Percentiles rank a stretch among this genome's conserved stretches.
phyloP scores from a whole-genome alignment of 2,113 vertebrate genomes.

The Odocoileus hemionus region DNA sequence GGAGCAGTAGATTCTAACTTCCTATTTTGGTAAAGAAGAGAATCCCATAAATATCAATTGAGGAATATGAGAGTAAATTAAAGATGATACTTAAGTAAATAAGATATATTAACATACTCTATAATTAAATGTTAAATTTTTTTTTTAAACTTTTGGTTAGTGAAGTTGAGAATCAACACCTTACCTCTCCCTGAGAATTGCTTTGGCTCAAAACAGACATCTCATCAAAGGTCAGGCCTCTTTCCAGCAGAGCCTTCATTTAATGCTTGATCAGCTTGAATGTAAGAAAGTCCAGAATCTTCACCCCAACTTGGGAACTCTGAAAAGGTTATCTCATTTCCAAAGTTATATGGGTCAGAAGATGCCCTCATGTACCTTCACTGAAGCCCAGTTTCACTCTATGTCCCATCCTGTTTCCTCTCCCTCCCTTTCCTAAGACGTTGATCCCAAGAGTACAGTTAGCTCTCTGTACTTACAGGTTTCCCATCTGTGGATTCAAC shows the following conservation, averaged over 20 bases:
- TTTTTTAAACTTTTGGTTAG: neutral
- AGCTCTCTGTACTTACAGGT: neutral
- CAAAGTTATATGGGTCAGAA: neutral
- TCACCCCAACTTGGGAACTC: neutral
- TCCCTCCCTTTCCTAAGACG: neutral
- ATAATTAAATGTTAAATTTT: neutral
- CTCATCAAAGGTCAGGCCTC: neutral
- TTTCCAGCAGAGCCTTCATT: neutral
- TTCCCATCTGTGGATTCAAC: neutral
- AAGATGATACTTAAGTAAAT: neutral
- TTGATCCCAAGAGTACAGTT: neutral
- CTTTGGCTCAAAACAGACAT: neutral
- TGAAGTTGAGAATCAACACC: neutral
- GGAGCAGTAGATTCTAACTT: neutral
- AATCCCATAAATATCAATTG: neutral
- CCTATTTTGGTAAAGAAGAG: neutral
- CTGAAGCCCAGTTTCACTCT: neutral
- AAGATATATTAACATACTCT: neutral
- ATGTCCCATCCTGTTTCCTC: neutral
- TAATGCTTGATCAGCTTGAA: neutral
- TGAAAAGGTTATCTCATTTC: neutral
- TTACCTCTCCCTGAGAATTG: neutral
- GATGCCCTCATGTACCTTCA: neutral
- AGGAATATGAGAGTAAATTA: neutral
- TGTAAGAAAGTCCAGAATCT: neutral